Conservation (phyloP, 2,888 invertebrate species). For the Choristoneura rosaceana region DNA sequence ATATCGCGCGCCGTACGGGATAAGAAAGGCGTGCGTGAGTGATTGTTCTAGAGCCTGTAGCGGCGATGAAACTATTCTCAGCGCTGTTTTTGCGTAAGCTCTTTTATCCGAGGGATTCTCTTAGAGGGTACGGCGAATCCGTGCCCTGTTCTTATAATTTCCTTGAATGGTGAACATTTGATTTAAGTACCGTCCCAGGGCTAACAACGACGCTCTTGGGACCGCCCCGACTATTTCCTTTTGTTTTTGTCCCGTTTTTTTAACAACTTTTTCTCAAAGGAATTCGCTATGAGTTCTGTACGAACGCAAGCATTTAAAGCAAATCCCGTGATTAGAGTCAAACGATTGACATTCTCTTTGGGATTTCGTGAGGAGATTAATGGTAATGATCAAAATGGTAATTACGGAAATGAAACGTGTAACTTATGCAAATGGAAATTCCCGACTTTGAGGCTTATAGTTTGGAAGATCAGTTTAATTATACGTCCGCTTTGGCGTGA, state of each 20-base stretch:
- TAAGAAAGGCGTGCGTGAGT: constrained; percentile 39
- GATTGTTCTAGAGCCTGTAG: constrained; percentile 34
- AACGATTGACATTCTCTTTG: constrained; percentile 70
- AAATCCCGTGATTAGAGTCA: constrained; percentile 75
- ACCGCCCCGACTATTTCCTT: constrained; percentile 82
- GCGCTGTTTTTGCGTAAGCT: constrained; percentile 66
- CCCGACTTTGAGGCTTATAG: constrained; percentile 62
- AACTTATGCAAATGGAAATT: constrained; percentile 74
- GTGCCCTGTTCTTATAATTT: constrained; percentile 81
- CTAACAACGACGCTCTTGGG: constrained; percentile 75
- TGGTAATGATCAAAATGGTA: constrained; percentile 71
- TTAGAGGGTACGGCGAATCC: constrained; percentile 68
- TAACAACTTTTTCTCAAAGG: constrained; percentile 77
- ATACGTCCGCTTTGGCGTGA: constrained; percentile 23
- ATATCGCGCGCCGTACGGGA: constrained; percentile 25
- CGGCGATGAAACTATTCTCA: constrained; percentile 64
- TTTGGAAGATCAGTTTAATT: constrained; percentile 53
- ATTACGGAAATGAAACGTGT: constrained; percentile 75
- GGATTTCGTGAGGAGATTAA: constrained; percentile 71
- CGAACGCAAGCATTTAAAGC: constrained; percentile 68
- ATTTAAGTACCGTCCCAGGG: constrained; percentile 83
- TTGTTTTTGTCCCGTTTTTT: constrained; percentile 80
- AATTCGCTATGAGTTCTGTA: constrained; percentile 69
- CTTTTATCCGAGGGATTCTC: constrained; percentile 70
- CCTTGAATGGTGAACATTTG: constrained; percentile 83